phyloP scores from a whole-genome alignment of 2,888 invertebrate genomes.

The Chymomyza amoena region DNA sequence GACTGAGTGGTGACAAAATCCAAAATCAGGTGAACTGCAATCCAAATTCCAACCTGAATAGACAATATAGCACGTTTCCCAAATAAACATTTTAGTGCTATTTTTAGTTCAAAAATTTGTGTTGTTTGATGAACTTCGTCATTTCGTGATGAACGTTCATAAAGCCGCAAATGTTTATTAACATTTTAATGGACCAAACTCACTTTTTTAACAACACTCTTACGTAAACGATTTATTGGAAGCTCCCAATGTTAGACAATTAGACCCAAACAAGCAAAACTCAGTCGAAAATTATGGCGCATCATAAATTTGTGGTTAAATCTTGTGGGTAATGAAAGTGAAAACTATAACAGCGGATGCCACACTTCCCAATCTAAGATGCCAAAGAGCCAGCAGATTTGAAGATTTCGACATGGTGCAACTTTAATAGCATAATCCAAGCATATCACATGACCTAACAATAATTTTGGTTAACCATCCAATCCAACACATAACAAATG shows the following conservation, averaged over 20 bases:
- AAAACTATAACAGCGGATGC: slow-evolving; percentile 59
- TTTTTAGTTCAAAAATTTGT: background rate
- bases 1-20: background rate
- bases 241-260: background rate
- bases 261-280: slow-evolving; percentile 6
- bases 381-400: background rate
- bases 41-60: background rate
- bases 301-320: slow-evolving; percentile 57
- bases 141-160: background rate
- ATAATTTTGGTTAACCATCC: slow-evolving; percentile 6
- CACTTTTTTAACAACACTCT: background rate
- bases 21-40: background rate
- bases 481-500: slow-evolving; percentile 5
- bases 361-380: slow-evolving; percentile 31
- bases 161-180: background rate
- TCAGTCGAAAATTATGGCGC: slow-evolving; percentile 14
- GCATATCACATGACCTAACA: slow-evolving; percentile 6
- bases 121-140: background rate
- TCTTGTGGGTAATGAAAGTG: slow-evolving; percentile 54
- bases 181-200: background rate
- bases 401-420: background rate
- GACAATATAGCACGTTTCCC: background rate
- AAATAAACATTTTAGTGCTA: background rate
- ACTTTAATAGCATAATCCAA: background rate
- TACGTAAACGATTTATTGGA: background rate